Base-by-base conservation (phyloP, 2,113 vertebrate species). In the Elephas maximus region DNA sequence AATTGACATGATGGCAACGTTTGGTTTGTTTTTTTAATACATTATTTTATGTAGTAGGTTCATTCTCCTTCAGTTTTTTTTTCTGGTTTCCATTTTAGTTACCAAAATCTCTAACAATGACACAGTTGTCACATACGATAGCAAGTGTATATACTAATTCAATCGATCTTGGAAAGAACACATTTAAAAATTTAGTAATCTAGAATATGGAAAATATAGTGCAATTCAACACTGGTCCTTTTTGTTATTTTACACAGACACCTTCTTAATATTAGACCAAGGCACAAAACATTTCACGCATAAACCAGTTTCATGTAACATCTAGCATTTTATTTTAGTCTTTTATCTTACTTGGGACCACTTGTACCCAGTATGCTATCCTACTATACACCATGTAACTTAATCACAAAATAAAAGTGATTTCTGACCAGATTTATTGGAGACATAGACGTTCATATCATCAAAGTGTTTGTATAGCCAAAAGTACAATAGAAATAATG, bases 211-310 rank as follows among this genome's bases (percentile, higher is more conserved):
- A 97, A 98, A 97, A 96, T 95, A 97, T 78, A 97, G 96, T 91
- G 93, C 91, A 92, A 98, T 90, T 97, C 93, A 96, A 98, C 98
- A 98, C 97, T 96, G 97, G 97, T 98, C 95, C 94, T 97, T 97
- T 96, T 97, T 94, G 88, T 81, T 91, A 97, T 97, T 98, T 98
- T 97, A 97, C 97, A 98, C 96, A 98, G 97, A 98, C 97, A 94
- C 97, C 96, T 97, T 98, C 98, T 98, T 98, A 98, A 98, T 98
- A 98, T 98, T 97, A 98, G 98, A 99, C 99, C 99, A 99, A 99
- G 99, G 99, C 99, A 99, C 99, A 97, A 98, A 99, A 99, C 97
- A 98, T 98, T 98, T 98, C 99, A 98, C 98, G 99, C 98, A 98
- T 99, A 98, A 99, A 97, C 98, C 98, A 97, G 98, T 98, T 98